Conservation (phyloP, 1,140 invertebrate genomes). For the Rhizoglyphus robini region DNA sequence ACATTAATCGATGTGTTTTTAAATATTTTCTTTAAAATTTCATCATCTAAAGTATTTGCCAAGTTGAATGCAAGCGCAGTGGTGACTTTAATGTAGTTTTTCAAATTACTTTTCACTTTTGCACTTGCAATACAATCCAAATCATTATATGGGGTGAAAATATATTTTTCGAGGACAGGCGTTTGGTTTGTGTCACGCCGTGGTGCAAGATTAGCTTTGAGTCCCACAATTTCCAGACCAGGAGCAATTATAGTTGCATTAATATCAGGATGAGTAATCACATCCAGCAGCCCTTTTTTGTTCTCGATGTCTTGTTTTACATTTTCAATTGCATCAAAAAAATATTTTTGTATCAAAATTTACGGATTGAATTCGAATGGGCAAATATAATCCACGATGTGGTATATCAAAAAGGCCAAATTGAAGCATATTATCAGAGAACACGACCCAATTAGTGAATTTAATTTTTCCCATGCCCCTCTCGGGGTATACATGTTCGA, state of each 20-base stretch:
- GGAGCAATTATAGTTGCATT: constrained; percentile 29
- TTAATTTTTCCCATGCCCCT: constrained; percentile 23
- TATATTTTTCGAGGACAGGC: constrained; percentile 66
- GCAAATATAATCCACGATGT: constrained; percentile 35
- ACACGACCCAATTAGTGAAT: constrained; percentile 42
- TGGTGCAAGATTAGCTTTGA: constrained; percentile 62
- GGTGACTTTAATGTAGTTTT: constrained; percentile 27
- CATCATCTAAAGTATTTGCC: constrained; percentile 23
- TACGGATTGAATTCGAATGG: constrained; percentile 39
- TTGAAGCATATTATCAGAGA: constrained; percentile 43
- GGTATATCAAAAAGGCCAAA: constrained; percentile 36
- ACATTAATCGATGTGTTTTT: constrained; percentile 20
- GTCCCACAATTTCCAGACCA: constrained; percentile 40
- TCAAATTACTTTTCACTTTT: constrained; percentile 28
- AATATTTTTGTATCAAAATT: constrained; percentile 36
- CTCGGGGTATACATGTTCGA: constrained; percentile 31
- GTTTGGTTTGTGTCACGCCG: constrained; percentile 50
- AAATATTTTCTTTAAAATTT: neutral
- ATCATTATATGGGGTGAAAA: constrained; percentile 60
- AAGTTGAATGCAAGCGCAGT: constrained; percentile 27
- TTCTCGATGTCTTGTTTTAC: constrained; percentile 2
- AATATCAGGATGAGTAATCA: constrained; percentile 20
- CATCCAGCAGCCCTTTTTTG: no score
- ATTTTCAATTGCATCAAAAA: constrained; percentile 15
- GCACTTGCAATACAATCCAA: constrained; percentile 27